Base-by-base conservation (phyloP, 2,797 vertebrate species). In the Gallinago nigripennis region DNA sequence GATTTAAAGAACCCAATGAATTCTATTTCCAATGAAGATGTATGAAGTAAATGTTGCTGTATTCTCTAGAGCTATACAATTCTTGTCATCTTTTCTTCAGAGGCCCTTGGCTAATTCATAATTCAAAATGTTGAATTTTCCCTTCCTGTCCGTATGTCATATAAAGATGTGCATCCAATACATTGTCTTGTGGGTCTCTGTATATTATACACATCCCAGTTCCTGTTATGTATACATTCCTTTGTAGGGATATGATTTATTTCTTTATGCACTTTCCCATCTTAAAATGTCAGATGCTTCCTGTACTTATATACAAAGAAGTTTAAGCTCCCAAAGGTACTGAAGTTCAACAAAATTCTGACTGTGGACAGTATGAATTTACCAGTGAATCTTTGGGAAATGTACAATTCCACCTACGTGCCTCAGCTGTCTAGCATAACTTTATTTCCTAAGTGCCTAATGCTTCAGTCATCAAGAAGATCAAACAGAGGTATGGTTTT, bases 261-360 rank as follows among this genome's bases (percentile, higher is more conserved):
- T 97, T 94, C 94, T 97, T 93, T 95, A 97, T 97, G 94, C 92
- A 93, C 86, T 97, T 97, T 94, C 94, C 94, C 93, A 96, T 88
- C 85, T 96, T 91, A 81, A 94, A 96, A 95, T 93, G 95, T 97
- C 96, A 92, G 82, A 94, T 82, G 91, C 92, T 98, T 98, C 97
- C 97, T 97, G 97, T 95, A 85, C 95, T 96, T 97, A 91, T 28
- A 96, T 24, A 96, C 95, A 92, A 96, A 97, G 96, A 93, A 64
- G 82, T 95, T 96, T 93, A 91, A 85, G 57, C 76, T 96, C 94
- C 92, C 94, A 90, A 96, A 95, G 90, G 91, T 94, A 94, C 83
- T 81, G 54, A 91, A 92, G 61, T 86, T 95, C 93, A 92, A 69
- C 53, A 86, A 51, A 94, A 86, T 96, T 93, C 71, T 94, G 54